Base-by-base conservation (phyloP, 2,888 invertebrate genomes). In the Achlya flavicornis region DNA sequence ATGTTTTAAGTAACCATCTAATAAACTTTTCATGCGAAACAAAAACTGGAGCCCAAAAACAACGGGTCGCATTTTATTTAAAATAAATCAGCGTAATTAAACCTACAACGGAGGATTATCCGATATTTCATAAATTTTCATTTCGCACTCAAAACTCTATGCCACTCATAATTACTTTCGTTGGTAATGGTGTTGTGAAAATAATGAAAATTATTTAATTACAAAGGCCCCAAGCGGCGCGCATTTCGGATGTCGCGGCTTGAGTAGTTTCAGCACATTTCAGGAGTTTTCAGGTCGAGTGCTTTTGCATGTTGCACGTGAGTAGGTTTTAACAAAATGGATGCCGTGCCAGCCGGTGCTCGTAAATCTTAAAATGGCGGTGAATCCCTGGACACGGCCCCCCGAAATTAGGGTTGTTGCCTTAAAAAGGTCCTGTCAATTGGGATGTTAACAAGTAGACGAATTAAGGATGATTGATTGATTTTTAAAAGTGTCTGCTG, bases 231-330 rank as follows among this genome's bases (percentile, higher is more conserved):
- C 75, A 59, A 70, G 77, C 68, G 76, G 67, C 70, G 67, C 71
- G 67, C 73, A 68, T 76, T 74, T 76, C 75, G 73, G 70, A 71
- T 76, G 75, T 77, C 75, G 71, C 74, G 60, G 41, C 75, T 71
- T 69, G 79, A 83, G 84, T 87, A 87, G 86, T 87, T 86, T 77
- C 73, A 71, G 77, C 77, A 79, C 78, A 81, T 81, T 78, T 83
- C 71, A 73, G 76, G 83, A 80, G 83, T 88, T 88, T 41, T 84
- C 80, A 80, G 80, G 80, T 72, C 82, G 87, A 89, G 90, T 90
- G 89, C 89, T 89, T 90, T 90, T 87, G 85, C 89, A 84, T 90
- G 90, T 90, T 84, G 82, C 84, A 81, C 79, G 81, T 78, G 84
- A 86, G 86, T 83, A 86, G 79, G 81, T 88, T 87, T 83, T 84